These are phyloP conservation scores for Aphelenchoides fujianensis DNA, from an alignment of 1,140 invertebrate species.

Conservation along the genomic window DNA sequence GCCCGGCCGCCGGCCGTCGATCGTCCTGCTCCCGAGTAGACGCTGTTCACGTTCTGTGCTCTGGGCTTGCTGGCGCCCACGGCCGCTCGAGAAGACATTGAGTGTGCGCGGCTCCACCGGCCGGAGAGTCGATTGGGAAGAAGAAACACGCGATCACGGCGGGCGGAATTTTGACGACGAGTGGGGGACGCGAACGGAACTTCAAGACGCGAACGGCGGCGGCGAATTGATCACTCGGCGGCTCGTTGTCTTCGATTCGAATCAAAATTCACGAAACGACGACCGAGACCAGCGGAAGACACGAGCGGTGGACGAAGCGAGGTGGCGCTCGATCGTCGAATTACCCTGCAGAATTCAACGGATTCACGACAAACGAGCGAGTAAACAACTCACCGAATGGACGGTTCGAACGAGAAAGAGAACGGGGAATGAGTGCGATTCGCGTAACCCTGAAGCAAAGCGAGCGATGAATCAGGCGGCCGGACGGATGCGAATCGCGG, in stretches of 20 bases:
- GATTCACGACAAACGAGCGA: background rate
- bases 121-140: constrained; percentile 25
- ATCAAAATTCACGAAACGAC: too few species aligned
- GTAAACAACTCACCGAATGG: background rate
- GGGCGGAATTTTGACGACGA: constrained; percentile 29
- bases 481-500: background rate
- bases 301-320: too few species aligned
- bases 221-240: too few species aligned
- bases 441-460: background rate
- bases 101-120: constrained; percentile 24
- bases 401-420: background rate
- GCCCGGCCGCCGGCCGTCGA: constrained; percentile 30
- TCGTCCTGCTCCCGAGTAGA: constrained; percentile 51
- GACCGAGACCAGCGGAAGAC: too few species aligned
- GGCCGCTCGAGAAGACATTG: constrained; percentile 46
- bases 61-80: constrained; percentile 52
- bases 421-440: background rate
- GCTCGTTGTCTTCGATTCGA: too few species aligned
- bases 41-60: constrained; percentile 58
- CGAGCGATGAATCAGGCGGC: background rate
- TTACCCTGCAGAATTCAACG: background rate
- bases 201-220: background rate
- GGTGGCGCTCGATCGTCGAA: background rate
- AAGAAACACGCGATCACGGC: constrained; percentile 22
- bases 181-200: background rate